Conservation (phyloP, 2,888 invertebrate species). For the Poecilobothrus nobilitatus region DNA sequence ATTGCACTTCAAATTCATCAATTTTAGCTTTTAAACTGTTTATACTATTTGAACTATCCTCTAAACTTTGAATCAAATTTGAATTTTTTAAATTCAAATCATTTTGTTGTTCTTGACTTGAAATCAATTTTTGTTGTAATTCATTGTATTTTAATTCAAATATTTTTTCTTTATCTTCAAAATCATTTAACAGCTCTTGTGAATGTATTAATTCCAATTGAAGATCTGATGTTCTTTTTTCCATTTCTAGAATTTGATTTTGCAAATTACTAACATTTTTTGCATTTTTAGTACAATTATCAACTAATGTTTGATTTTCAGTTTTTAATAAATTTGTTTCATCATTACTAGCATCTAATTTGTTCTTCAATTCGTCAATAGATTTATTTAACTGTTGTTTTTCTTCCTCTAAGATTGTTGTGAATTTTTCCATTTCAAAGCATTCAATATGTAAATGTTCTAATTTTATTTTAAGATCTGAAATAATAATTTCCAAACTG, state of each 20-base stretch:
- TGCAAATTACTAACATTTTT: neutral
- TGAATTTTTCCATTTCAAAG: conserved; percentile 8
- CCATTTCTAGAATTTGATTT: neutral
- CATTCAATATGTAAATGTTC: neutral
- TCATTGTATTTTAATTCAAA: neutral
- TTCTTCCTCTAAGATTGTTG: neutral
- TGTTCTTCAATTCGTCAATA: conserved; percentile 8
- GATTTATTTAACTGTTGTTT: conserved; percentile 7
- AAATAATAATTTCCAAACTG: neutral
- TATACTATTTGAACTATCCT: neutral
- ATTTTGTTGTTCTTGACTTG: neutral
- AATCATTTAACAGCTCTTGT: neutral
- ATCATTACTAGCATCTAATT: neutral
- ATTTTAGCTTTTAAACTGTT: neutral
- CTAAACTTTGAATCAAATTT: neutral
- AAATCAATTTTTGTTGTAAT: neutral
- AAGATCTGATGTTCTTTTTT: neutral
- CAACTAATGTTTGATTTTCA: conserved; percentile 3
- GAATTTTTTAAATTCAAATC: neutral
- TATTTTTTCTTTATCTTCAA: neutral
- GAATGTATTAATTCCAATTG: too few relatives aligned
- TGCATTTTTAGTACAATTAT: neutral
- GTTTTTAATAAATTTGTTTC: neutral
- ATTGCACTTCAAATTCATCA: neutral
- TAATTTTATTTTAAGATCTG: neutral